Conservation (phyloP, 2,888 invertebrate species). For the Brachyopa scutellaris region DNA sequence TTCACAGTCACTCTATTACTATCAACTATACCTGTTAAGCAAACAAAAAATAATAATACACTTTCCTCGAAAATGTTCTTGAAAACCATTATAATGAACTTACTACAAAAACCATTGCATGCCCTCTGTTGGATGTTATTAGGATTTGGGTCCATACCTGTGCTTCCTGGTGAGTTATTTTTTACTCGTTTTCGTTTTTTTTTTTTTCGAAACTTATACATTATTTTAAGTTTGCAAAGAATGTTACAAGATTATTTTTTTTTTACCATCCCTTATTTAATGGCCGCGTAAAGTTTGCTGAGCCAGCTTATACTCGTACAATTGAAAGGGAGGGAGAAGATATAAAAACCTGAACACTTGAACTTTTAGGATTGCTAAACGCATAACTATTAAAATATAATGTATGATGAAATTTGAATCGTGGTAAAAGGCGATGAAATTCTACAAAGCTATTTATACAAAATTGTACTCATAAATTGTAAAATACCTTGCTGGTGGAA, state of each 20-base stretch:
- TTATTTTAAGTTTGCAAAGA: not conserved
- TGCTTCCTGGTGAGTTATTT: slow-evolving; percentile 73
- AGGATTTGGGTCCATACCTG: slow-evolving; percentile 74
- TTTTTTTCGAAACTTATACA: not conserved
- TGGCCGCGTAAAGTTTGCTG: not conserved
- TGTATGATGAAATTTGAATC: slow-evolving; percentile 13
- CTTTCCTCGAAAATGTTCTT: slow-evolving; percentile 68
- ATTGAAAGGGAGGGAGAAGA: too few species aligned
- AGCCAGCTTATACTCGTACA: too few species aligned
- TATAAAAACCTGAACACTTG: not conserved
- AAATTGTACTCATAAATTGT: not conserved
- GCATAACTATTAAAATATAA: slow-evolving; percentile 20
- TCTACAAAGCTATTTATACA: not conserved
- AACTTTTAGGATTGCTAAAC: slow-evolving; percentile 10
- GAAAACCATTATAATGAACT: slow-evolving; percentile 69
- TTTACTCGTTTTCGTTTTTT: not conserved
- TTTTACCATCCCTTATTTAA: not conserved
- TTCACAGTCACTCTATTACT: slow-evolving; percentile 54
- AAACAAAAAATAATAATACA: slow-evolving; percentile 45
- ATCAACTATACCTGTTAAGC: slow-evolving; percentile 58
- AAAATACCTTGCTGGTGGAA: not conserved
- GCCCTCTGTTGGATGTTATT: slow-evolving; percentile 74
- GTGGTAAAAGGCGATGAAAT: not conserved
- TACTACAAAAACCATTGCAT: slow-evolving; percentile 71
- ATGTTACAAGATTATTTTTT: not conserved